These are phyloP conservation scores for Nothocercus julius DNA, from an alignment of 2,113 vertebrate species.

Conservation along the genomic window DNA sequence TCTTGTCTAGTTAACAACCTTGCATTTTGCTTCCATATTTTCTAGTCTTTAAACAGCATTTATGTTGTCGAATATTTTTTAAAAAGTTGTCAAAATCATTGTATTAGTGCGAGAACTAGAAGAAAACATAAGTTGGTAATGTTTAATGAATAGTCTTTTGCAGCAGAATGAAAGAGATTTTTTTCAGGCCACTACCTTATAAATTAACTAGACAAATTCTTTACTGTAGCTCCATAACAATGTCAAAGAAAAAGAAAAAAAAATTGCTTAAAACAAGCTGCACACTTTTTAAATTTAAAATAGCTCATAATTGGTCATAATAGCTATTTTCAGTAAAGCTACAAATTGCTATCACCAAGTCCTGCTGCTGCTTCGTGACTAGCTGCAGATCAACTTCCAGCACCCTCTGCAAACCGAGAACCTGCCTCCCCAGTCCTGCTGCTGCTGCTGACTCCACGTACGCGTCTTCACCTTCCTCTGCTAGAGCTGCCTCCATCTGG, in stretches of 20 bases:
- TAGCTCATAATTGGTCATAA: not conserved
- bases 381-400: constrained; percentile 4
- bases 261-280: not conserved
- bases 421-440: not conserved
- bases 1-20: not conserved
- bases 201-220: not conserved
- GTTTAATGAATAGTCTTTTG: not conserved
- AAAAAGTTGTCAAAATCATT: not conserved
- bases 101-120: not conserved
- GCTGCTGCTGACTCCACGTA: not conserved
- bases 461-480: not conserved
- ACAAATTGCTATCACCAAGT: not conserved
- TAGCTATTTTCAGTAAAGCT: not conserved
- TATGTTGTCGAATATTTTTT: not conserved
- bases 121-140: not conserved
- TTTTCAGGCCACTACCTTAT: not conserved
- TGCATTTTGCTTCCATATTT: not conserved
- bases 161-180: not conserved
- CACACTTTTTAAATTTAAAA: not conserved
- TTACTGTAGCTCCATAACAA: not conserved
- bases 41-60: not conserved
- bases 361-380: not conserved
- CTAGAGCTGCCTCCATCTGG: not conserved
- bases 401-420: not conserved
- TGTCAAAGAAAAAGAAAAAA: not conserved